Evolutionary conservation across 2,888 invertebrate genomes (phyloP).

Genomic region (Stratiomys singularior): DNA sequence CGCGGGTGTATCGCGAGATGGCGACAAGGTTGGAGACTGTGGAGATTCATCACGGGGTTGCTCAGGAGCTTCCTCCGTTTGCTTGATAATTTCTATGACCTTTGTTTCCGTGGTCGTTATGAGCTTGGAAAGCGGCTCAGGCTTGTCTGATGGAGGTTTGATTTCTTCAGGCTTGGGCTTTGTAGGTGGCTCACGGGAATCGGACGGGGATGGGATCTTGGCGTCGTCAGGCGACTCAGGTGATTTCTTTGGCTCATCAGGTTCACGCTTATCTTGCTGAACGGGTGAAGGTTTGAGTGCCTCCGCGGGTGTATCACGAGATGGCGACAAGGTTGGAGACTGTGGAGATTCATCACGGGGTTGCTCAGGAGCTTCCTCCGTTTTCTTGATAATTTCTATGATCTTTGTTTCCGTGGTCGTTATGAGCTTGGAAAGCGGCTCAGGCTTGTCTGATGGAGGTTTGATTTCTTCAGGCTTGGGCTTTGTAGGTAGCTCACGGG

Average conservation of each 20-base stretch:
- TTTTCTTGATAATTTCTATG: not conserved
- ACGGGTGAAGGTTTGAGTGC: not conserved
- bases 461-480: not conserved
- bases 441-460: not conserved
- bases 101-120: too few relatives aligned
- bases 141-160: not conserved
- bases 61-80: too few relatives aligned
- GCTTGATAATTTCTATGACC: too few relatives aligned
- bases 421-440: not conserved
- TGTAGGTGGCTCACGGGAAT: not conserved
- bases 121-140: too few relatives aligned
- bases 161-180: not conserved
- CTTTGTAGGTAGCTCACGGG: not conserved
- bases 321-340: not conserved
- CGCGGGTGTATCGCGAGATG: too few relatives aligned
- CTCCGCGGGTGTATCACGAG: not conserved
- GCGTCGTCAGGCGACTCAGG: not conserved
- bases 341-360: not conserved
- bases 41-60: too few relatives aligned
- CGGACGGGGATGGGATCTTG: not conserved
- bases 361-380: not conserved
- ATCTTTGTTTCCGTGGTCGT: not conserved
- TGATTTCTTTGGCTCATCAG: not conserved
- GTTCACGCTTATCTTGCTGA: not conserved
- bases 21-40: too few relatives aligned